phyloP scores from a whole-genome alignment of 1,140 invertebrate species.

The Hylaeus anthracinus region DNA sequence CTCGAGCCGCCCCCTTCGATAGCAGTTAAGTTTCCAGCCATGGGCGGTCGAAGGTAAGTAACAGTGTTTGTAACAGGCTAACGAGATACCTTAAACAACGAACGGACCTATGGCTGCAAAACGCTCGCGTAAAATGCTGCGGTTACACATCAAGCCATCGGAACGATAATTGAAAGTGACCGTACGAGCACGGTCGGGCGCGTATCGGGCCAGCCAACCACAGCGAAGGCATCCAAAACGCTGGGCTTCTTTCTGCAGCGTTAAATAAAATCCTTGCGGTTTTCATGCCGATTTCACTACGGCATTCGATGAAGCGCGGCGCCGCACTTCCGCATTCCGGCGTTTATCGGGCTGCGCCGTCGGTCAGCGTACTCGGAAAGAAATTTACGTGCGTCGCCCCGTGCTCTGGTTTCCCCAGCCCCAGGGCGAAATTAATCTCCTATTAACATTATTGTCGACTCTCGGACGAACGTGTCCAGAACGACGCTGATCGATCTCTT shows the following conservation, averaged over 20 bases:
- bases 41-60: too few relatives aligned
- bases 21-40: too few relatives aligned
- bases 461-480: neutral
- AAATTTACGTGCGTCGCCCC: conserved; percentile 56
- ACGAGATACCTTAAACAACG: conserved; percentile 16
- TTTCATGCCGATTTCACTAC: conserved; percentile 66
- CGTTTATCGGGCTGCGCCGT: conserved; percentile 55
- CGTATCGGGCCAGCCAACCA: conserved; percentile 16
- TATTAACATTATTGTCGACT: conserved; percentile 51
- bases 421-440: conserved; percentile 45
- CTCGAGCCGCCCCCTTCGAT: too few relatives aligned
- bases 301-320: conserved; percentile 58
- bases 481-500: neutral
- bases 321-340: conserved; percentile 59
- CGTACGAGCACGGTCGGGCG: conserved; percentile 23
- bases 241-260: conserved; percentile 41
- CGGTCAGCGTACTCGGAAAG: conserved; percentile 60
- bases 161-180: conserved; percentile 46
- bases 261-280: conserved; percentile 66
- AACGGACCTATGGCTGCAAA: neutral
- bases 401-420: conserved; percentile 16
- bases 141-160: conserved; percentile 14
- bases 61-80: neutral
- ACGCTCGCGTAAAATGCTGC: conserved; percentile 42
- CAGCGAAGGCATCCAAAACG: conserved; percentile 15